These are phyloP conservation scores for Artibeus jamaicensis DNA, from an alignment of 2,797 vertebrate species.

Conservation along the genomic window DNA sequence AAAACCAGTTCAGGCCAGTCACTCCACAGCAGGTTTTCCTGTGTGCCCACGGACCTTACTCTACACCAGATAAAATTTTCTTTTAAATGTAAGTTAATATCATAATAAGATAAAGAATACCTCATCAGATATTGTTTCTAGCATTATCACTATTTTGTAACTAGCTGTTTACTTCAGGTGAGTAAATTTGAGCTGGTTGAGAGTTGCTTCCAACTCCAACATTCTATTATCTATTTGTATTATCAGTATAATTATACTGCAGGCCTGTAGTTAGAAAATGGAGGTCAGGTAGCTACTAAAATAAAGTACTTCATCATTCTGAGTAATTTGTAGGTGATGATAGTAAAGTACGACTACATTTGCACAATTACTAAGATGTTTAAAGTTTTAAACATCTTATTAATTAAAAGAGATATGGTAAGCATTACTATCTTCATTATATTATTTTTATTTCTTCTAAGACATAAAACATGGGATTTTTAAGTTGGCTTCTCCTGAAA, in stretches of 20 bases:
- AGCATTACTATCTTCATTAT: background rate
- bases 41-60: background rate
- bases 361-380: background rate
- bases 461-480: background rate
- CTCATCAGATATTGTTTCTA: background rate
- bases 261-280: background rate
- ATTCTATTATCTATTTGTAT: background rate
- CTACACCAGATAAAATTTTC: background rate
- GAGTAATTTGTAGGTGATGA: background rate
- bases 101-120: background rate
- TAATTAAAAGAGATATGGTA: background rate
- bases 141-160: background rate
- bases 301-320: background rate
- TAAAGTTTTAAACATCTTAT: background rate
- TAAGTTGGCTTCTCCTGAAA: background rate
- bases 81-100: background rate
- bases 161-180: background rate
- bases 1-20: slow-evolving; percentile 93
- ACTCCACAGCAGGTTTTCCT: slow-evolving; percentile 86
- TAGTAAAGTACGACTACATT: background rate
- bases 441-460: slow-evolving; percentile 3
- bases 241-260: background rate
- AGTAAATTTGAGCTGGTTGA: background rate
- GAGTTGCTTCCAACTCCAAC: background rate
- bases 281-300: background rate